These are phyloP conservation scores for Periophthalmodon schlosseri DNA, from an alignment of 2,113 vertebrate genomes.

Conservation along the genomic window DNA sequence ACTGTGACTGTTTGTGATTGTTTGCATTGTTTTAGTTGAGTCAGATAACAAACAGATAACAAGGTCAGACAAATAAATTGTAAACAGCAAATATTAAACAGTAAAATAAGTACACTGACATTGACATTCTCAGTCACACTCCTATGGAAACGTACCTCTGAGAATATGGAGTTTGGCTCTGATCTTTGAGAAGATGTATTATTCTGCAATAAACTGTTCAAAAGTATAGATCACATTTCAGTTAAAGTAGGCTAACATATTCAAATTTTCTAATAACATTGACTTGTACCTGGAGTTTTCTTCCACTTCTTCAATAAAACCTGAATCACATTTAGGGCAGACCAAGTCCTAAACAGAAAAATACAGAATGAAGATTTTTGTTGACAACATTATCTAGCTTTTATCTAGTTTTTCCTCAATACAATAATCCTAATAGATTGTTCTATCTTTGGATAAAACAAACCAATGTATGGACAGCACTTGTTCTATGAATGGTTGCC, in stretches of 20 bases:
- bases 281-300: conserved; percentile 85
- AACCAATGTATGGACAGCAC: too few relatives aligned
- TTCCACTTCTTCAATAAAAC: conserved; percentile 89
- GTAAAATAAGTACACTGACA: conserved; percentile 24
- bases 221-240: conserved; percentile 5
- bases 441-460: too few relatives aligned
- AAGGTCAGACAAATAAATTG: too few relatives aligned
- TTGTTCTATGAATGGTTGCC: too few relatives aligned
- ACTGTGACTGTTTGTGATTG: too few relatives aligned
- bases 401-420: too few relatives aligned
- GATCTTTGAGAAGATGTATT: conserved; percentile 62
- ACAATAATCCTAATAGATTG: too few relatives aligned
- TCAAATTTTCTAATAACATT: neutral
- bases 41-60: too few relatives aligned
- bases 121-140: conserved; percentile 6
- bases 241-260: neutral
- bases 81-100: too few relatives aligned
- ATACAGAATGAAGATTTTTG: neutral
- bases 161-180: conserved; percentile 80
- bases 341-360: conserved; percentile 81
- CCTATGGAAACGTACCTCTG: conserved; percentile 79
- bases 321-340: conserved; percentile 87
- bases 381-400: neutral
- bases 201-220: conserved; percentile 82
- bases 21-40: neutral